Evolutionary conservation across 2,888 invertebrate genomes (phyloP).

Genomic region (Vannuccia rotundouncinata): DNA sequence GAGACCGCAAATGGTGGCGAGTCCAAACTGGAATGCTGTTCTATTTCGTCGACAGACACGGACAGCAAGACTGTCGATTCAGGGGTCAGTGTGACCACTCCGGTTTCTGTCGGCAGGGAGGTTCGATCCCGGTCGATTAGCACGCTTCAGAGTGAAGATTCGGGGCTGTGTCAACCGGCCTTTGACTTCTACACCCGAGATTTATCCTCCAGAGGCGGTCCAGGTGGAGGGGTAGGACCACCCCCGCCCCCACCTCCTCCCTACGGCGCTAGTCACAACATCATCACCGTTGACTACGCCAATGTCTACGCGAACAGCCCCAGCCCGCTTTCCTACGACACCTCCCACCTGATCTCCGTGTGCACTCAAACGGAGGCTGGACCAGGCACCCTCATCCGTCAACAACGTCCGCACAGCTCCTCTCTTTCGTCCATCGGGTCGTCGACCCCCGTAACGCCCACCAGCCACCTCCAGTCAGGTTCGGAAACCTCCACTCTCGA

Average conservation of each 20-base stretch:
- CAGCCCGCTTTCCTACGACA: background rate
- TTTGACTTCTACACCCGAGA: background rate
- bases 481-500: background rate
- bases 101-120: background rate
- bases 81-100: conserved; percentile 15
- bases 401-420: background rate
- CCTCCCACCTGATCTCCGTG: background rate
- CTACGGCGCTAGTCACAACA: conserved; percentile 10
- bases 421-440: background rate
- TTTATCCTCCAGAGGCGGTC: background rate
- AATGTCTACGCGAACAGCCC: background rate
- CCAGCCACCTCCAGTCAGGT: background rate
- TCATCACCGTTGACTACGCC: conserved; percentile 9
- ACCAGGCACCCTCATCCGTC: background rate
- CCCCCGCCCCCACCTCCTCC: conserved; percentile 21
- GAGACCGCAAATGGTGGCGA: background rate
- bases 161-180: background rate
- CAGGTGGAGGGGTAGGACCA: background rate
- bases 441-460: background rate
- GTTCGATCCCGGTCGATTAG: background rate
- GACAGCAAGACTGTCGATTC: conserved; percentile 13
- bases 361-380: background rate
- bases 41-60: conserved; percentile 3
- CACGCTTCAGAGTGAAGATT: background rate
- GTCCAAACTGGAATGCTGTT: background rate